Evolutionary conservation across 2,888 invertebrate genomes (phyloP).

Genomic region (Thymelicus lineola): DNA sequence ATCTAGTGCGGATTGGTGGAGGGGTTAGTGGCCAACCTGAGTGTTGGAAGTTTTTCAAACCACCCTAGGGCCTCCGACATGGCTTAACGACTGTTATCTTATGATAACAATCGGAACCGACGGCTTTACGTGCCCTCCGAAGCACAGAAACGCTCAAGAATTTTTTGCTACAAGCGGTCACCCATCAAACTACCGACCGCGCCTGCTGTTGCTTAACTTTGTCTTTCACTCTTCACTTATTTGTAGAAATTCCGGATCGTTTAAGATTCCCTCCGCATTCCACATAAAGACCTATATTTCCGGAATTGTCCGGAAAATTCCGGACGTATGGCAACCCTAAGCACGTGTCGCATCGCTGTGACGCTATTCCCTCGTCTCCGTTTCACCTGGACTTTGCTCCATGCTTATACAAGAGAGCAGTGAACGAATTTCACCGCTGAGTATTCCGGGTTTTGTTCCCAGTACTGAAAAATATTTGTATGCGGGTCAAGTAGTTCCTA

Average conservation of each 20-base stretch:
- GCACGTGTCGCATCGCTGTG: not conserved
- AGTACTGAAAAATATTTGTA: constrained; percentile 36
- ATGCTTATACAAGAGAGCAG: constrained; percentile 36
- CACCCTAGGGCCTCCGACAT: too few species aligned
- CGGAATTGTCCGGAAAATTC: constrained; percentile 5
- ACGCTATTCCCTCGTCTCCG: constrained; percentile 18
- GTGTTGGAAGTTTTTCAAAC: too few species aligned
- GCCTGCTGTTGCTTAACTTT: too few species aligned
- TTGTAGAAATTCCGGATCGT: not conserved
- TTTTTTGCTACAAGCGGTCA: too few species aligned
- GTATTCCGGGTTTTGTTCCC: constrained; percentile 37
- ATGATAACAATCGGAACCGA: too few species aligned
- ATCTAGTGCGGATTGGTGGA: too few species aligned
- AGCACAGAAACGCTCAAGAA: too few species aligned
- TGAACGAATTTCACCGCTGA: constrained; percentile 36
- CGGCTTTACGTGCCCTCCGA: too few species aligned
- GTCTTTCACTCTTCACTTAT: too few species aligned
- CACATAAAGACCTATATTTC: not conserved
- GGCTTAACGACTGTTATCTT: too few species aligned
- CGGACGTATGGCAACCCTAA: constrained; percentile 5
- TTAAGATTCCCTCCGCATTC: constrained; percentile 3
- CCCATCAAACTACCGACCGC: too few species aligned
- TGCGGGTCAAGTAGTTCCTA: constrained; percentile 29
- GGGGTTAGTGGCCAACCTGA: too few species aligned
- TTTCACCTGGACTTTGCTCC: constrained; percentile 17